Evolutionary conservation across 1,140 invertebrate genomes (phyloP).

Genomic region (Plutomurus gul): DNA sequence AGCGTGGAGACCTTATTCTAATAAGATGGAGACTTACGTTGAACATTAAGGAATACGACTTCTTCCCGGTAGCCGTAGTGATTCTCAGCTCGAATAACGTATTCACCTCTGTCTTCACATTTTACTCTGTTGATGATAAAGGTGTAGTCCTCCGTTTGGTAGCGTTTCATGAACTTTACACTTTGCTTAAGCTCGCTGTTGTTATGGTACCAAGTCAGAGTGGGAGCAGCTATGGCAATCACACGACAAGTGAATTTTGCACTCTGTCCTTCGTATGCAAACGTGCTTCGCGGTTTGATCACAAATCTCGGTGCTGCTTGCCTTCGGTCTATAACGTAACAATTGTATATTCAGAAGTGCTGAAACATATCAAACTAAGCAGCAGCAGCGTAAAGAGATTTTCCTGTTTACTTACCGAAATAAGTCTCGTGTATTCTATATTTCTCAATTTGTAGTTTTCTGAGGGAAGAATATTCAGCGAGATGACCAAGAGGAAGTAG

Average conservation of each 20-base stretch:
- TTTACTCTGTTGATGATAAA: conserved; percentile 96
- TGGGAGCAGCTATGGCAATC: conserved; percentile 90
- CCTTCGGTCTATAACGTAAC: conserved; percentile 73
- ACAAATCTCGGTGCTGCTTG: conserved; percentile 98
- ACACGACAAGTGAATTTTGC: conserved; percentile 97
- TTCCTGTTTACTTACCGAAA: conserved; percentile 82
- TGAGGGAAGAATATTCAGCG: conserved; percentile 95
- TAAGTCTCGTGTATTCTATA: conserved; percentile 95
- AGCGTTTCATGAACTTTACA: conserved; percentile 99
- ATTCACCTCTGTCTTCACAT: conserved; percentile 93
- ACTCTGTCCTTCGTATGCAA: conserved; percentile 95
- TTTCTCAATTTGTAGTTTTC: conserved; percentile 93
- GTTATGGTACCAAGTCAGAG: conserved; percentile 93
- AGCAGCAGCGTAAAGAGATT: no score
- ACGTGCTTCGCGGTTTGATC: conserved; percentile 87
- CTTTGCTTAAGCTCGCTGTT: conserved; percentile 93
- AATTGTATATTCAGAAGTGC: no score
- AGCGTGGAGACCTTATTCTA: background rate
- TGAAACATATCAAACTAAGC: no score
- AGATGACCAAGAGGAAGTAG: conserved; percentile 91
- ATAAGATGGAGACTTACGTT: conserved; percentile 70
- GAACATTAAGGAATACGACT: conserved; percentile 95
- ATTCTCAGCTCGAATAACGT: conserved; percentile 96
- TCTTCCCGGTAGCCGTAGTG: conserved; percentile 96
- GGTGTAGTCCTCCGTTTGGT: conserved; percentile 92